Base-by-base conservation (phyloP, 2,888 invertebrate genomes). In the Adineta ricciae region DNA sequence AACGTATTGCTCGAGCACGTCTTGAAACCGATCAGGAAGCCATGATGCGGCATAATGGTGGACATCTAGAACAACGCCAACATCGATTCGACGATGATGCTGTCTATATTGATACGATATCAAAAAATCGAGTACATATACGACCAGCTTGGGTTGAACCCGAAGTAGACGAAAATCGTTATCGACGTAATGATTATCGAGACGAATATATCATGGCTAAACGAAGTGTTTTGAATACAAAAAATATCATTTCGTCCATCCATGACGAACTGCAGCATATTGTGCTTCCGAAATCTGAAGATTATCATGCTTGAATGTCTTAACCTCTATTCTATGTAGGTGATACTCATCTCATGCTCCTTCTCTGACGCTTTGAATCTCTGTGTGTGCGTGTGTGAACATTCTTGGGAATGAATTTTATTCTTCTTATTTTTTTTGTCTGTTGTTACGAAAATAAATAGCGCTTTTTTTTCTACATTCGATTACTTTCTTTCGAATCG, bases 211-310 rank as follows among this genome's bases (percentile, higher is more conserved):
- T 41, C 3, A 41, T 9, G n/a, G 78, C 78, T 36, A 78, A 41
- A 32, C 41, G n/a, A 41, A 78, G 78, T 41, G 41, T n/a, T n/a
- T 7, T 41, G 11, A 78, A 38, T 41, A 78, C 78, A 41, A 41
- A 78, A 78, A 41, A 78, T 78, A 38, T 78, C n/a, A 41, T 78
- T 19, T 78, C 78, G 41, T 78, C 78, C 9, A 78, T 78, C n/a
- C 78, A 78, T n/a, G 78, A 41, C 24, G 41, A 78, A 78, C n/a
- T 78, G 41, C 24, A 41, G 41, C 38, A 78, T 78, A 41, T 78
- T 41, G 32, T 9, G 21, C 0, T 9, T 11, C 24, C n/a, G 11
- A 36, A 38, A 78, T 78, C 78, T 8, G 14, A 14, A 78, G n/a
- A 24, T 78, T 78, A 78, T 78, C 78, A 78, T 41, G 41, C 38